Evolutionary conservation across 2,888 invertebrate species (phyloP), one percentile per base, ranked within the genome.

Genomic region (Pterobdella sp.): DNA sequence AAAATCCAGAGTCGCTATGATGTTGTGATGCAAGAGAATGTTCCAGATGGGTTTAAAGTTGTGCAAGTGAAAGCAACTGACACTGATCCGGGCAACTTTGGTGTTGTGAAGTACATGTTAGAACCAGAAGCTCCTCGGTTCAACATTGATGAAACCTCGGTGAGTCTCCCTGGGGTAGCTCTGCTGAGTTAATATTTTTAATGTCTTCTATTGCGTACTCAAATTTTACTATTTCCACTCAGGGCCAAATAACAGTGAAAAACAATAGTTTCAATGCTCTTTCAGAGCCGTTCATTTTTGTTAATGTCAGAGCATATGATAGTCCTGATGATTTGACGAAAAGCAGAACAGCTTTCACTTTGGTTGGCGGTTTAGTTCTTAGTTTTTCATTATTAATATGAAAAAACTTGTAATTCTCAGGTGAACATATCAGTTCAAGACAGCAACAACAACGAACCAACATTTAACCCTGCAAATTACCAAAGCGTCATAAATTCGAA

Each of bases 401-500:
- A 18, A 14, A 42, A 10, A 49, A 10, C 31, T 63, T 10, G 31
- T 0, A 35, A 18, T 64, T 29, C n/a, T 4, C 32, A 67, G 67
- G 73, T 68, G 37, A 34, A 52, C 18, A 42, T 73, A 36, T 31
- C 31, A 1, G 66, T 71, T n/a, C 2, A 63, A 31, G 71, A 75
- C 72, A 52, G 52, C 10, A 72, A 71, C 31, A 42, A 72, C 37
- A 49, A 74, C 35, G 1, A 14, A 32, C 66, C 73, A 49, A 32
- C 10, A 18, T 74, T 74, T 52, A 22, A 26, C 4, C 29, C 31
- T 22, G 29, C 29, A 22, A 88, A 88, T 10, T 94, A 93, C 83
- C 88, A 88, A 78, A 89, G 90, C 0, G 90, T 89, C 0, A 90
- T 94, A 22, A 90, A 91, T 0, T 93, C 94, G 82, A 93, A 92